Evolutionary conservation across 2,797 vertebrate genomes (phyloP), one percentile per base, ranked within the genome.

Genomic region (Enteromius afrohamiltoni): DNA sequence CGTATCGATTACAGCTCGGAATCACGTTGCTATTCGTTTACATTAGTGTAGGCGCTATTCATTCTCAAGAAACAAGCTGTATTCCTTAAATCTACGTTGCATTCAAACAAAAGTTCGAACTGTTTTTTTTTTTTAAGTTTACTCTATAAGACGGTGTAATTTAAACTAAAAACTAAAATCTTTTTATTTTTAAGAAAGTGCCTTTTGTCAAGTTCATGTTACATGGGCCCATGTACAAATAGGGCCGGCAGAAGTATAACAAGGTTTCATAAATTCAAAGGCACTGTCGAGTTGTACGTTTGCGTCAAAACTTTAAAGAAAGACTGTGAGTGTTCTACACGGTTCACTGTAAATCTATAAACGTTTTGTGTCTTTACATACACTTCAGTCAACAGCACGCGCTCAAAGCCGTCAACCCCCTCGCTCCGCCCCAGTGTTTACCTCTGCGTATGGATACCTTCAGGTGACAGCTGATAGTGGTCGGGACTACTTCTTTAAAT

Each of bases 401-500:
- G 75, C 16, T 76, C 42, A 0, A 26, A 65, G 14, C 34, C 49
- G 37, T 67, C 71, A 67, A 34, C 37, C 49, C 26, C 21, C 23
- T 70, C 17, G 71, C 74, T 83, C 80, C 83, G 64, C 70, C 64
- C 58, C 16, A 83, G 79, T 97, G 96, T 98, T 97, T 97, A 97
- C 95, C 96, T 90, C 91, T 87, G 97, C 97, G 97, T 95, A 98
- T 88, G 94, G 87, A 97, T 97, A 94, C 49, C 11, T 85, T 91
- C 97, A 97, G 97, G 97, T 97, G 96, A 96, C 95, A 95, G 95
- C 93, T 94, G 89, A 90, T 90, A 89, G 87, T 87, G 75, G 75
- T 94, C 95, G 96, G 97, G 87, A 91, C 96, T 97, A 88, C 75
- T 96, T 98, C 93, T 96, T 97, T 97, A 97, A 97, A 97, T 96